Base-by-base conservation (phyloP, 1,140 invertebrate species). In the Aporrectodea caliginosa region DNA sequence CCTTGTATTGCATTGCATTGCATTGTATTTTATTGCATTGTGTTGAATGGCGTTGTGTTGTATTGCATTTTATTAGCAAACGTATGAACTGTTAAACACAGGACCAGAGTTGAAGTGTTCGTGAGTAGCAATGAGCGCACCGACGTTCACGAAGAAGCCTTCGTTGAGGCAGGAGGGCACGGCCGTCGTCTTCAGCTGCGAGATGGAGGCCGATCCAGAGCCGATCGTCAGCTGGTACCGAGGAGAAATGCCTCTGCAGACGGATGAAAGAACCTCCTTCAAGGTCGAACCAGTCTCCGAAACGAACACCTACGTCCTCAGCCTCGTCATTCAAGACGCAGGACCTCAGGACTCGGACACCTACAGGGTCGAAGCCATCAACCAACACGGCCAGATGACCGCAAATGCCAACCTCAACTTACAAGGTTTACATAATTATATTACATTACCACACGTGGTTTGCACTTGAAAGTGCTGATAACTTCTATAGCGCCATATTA, bases 401-500 rank as follows among this genome's bases (percentile, higher is more conserved):
- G 96, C 96, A 82, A 98, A 96, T 84, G 98, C 98, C 89, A 98
- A 98, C 89, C 92, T 99, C 86, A 98, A 98, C 91, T 98, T 99
- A 89, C 96, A 94, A 81, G 84, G 86, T 88, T n/a, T n/a, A n/a
- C n/a, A n/a, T n/a, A n/a, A n/a, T n/a, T n/a, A n/a, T n/a, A n/a
- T n/a, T n/a, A n/a, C n/a, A n/a, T n/a, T n/a, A n/a, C n/a, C n/a
- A n/a, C n/a, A n/a, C n/a, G n/a, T n/a, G n/a, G n/a, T n/a, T n/a
- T n/a, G n/a, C n/a, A n/a, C n/a, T n/a, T n/a, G n/a, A n/a, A n/a
- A n/a, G n/a, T n/a, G n/a, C n/a, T n/a, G n/a, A n/a, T n/a, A n/a
- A n/a, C n/a, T n/a, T n/a, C n/a, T n/a, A n/a, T n/a, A n/a, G n/a
- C n/a, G n/a, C n/a, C n/a, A n/a, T n/a, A n/a, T n/a, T n/a, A n/a